Evolutionary conservation across 2,888 invertebrate species (phyloP), one percentile per base, ranked within the genome.

Genomic region (Acanthopleura granulata): DNA sequence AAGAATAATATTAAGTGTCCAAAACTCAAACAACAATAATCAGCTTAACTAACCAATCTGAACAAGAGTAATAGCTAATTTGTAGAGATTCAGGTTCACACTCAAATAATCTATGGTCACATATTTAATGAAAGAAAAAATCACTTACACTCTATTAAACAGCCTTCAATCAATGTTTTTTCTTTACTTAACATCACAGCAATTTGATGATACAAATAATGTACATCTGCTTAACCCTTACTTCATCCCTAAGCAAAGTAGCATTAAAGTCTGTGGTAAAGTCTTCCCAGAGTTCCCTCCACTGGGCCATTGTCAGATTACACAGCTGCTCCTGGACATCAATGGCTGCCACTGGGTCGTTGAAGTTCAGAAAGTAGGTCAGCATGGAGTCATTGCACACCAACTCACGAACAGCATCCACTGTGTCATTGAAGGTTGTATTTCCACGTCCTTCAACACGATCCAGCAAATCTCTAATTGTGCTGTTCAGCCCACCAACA

Each of bases 281-380:
- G 50, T 81, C 82, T 50, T 80, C 74, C 49, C 75, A 75, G 18
- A 85, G 77, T 22, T 72, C 61, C 18, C 75, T 73, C n/a, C 78
- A 77, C 72, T 84, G 73, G 0, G 73, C 72, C 1, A 76, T 40
- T 15, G 80, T 81, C 29, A 85, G 74, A 51, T 78, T 79, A 78
- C 85, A 85, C 27, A 85, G 66, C 72, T 84, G 82, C 6, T 66
- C 74, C 73, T 84, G 80, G 3, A 85, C 80, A 12, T 77, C 62
- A 25, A 74, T 74, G 6, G 79, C 81, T 3, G 79, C 80, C 0
- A 78, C 75, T n/a, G 79, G 70, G 72, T 81, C 80, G 0, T 78
- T 76, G 72, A 85, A 84, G 18, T 70, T 61, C 27, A 81, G 74
- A 49, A 74, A 78, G 15, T 69, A 22, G 15, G 75, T 71, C 51